Evolutionary conservation across 2,888 invertebrate genomes (phyloP), one percentile per base, ranked within the genome.

Genomic region (Neuroscelio doddi): DNA sequence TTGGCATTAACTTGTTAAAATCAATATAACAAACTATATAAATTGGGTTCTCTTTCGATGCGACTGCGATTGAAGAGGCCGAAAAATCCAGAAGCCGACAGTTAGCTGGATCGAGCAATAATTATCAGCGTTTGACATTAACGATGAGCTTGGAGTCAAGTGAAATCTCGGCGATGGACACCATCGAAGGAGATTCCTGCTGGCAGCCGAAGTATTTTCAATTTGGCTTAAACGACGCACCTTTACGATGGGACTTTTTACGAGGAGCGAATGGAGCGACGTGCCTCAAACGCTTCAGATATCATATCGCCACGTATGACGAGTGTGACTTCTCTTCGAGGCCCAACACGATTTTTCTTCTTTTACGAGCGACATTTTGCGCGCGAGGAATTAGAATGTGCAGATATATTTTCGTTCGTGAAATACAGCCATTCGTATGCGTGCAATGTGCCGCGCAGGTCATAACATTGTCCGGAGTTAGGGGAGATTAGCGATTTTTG

Each of bases 361-460:
- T 45, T 42, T 47, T 53, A 42, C 39, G 44, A 53, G 46, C 45
- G 14, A 14, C 10, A 10, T 10, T 29, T 24, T 41, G 10, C 30
- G 30, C 34, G 46, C 21, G 34, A 27, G 14, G 61, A 56, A 66
- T 66, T 57, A 66, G 53, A 66, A 66, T 66, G 49, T 41, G n/a
- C n/a, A n/a, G n/a, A n/a, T n/a, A n/a, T n/a, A n/a, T n/a, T n/a
- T 36, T 14, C 10, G 42, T 29, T 41, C 16, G 15, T 26, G 44
- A 75, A 80, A 80, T 76, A 73, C 75, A 75, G 77, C 64, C 69
- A 80, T 80, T 80, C 75, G 76, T 78, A 79, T 79, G 80, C 78
- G 58, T 41, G 42, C 45, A 30, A 45, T 52, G 55, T 55, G 50
- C 46, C 45, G 38, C 41, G 53, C 39, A 42, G 39, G 41, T 38